Evolutionary conservation across 1,140 invertebrate species (phyloP).

Genomic region (Drosophila burlai): DNA sequence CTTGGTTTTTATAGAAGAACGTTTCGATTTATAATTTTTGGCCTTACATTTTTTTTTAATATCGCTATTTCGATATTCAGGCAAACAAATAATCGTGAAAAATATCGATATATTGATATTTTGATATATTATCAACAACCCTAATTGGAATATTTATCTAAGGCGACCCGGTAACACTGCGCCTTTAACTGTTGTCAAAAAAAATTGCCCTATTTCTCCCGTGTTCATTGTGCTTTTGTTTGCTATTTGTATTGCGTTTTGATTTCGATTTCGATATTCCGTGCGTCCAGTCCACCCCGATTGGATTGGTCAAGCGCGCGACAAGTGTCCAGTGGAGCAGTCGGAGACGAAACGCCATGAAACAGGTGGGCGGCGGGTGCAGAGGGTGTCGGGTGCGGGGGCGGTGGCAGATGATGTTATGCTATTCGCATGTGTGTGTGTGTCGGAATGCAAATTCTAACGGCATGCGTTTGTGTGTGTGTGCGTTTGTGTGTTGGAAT

Average conservation of each 20-base stretch:
- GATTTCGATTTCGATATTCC: slow-evolving; percentile 12
- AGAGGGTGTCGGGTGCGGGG: slow-evolving; percentile 2
- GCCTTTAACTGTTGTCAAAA: slow-evolving; percentile 15
- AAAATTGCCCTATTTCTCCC: slow-evolving; percentile 14
- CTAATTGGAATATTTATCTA: neutral
- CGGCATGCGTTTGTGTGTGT: slow-evolving; percentile 25
- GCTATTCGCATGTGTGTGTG: slow-evolving; percentile 15
- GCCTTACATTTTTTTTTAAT: too few species aligned
- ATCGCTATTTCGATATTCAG: too few species aligned
- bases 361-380: slow-evolving; percentile 59
- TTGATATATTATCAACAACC: too few species aligned
- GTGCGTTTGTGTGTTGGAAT: slow-evolving; percentile 23
- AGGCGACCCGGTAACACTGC: neutral
- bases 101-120: too few species aligned
- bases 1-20: too few species aligned
- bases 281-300: slow-evolving; percentile 3
- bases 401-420: slow-evolving; percentile 42
- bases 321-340: slow-evolving; percentile 20
- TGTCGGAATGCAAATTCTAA: slow-evolving; percentile 48
- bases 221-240: slow-evolving; percentile 30
- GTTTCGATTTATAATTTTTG: too few species aligned
- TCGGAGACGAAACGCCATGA: slow-evolving; percentile 54
- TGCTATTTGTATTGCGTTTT: slow-evolving; percentile 25
- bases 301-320: slow-evolving; percentile 23
- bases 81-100: too few species aligned